Base-by-base conservation (phyloP, 2,888 invertebrate genomes). In the Carabus problematicus region DNA sequence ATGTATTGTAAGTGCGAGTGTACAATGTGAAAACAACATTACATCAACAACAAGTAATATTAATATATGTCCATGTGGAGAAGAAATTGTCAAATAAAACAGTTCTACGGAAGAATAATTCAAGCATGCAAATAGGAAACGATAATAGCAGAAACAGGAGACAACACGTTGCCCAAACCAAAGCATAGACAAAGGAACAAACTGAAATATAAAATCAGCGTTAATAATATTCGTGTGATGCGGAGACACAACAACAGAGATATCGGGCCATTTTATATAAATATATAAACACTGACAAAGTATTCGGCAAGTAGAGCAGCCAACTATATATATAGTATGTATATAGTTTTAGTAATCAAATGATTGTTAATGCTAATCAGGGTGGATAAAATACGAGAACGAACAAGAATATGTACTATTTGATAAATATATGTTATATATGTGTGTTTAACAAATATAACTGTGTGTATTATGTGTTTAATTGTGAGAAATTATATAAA, bases 141-240 rank as follows among this genome's bases (percentile, higher is more conserved):
- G 70, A 71, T 70, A 70, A 68, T 70, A 71, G 42, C 29, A 29
- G 2, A 29, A 6, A 56, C 59, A 70, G 70, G 68, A 72, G 12
- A 42, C 55, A 39, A 55, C 14, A n/a, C 42, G 45, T 11, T 11
- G 19, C 11, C 9, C 18, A 16, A n/a, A n/a, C n/a, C 18, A 12
- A 12, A 54, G 11, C 54, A 29, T n/a, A 18, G 14, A 19, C 54
- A 29, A 54, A 54, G 49, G 18, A 54, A 18, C 18, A 52, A 52
- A 54, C 29, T 18, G 19, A 54, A 54, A 54, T 52, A 52, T 52
- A 12, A 3, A 52, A 52, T 9, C 11, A 19, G 18, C 29, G 54
- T 54, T 54, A 19, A 11, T 52, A 29, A 29, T 29, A 29, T 29
- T 29, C 6, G 55, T 49, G 61, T 63, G 68, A 29, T 64, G 63